Evolutionary conservation across 2,113 vertebrate genomes (phyloP), one percentile per base, ranked within the genome.

Genomic region (Strix uralensis): DNA sequence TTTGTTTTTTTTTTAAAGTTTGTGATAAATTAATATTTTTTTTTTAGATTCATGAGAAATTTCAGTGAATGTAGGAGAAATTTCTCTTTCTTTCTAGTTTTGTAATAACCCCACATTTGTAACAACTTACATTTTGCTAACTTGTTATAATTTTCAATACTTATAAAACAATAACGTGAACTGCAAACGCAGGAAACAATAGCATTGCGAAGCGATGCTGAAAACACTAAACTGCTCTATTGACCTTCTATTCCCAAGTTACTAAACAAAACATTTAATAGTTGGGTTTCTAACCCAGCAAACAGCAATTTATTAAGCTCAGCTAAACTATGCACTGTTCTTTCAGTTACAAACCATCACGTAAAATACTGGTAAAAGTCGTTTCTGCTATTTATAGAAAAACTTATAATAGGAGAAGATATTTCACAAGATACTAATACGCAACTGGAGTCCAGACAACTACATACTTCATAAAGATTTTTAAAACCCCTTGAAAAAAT

Each of bases 341-440:
- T 34, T 62, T 47, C 69, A 40, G 72, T 51, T 74, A 65, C 19
- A 78, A 84, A 71, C 80, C 73, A 80, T 51, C 36, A 32, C 86
- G 40, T 49, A 38, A 81, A 91, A 95, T 44, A 58, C n/a, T 49
- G 55, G 23, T 67, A 59, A 83, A 84, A 93, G 79, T 51, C 49
- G 82, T 84, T 89, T 38, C 51, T 70, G 47, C 42, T 95, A 91
- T 86, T 94, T 87, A 87, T 55, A 94, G 92, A 81, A 85, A 65
- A 79, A 84, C 5, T 61, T 72, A 5, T 61, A 84, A 84, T 10
- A 87, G 73, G 58, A 92, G 89, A 96, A 91, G 82, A 81, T 80
- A 67, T 58, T 86, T 77, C 88, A 86, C 54, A 47, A 90, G 75
- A 70, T 57, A 29, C 34, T 52, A 30, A 61, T 10, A 22, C 1